phyloP scores from a whole-genome alignment of 2,888 invertebrate genomes.

The Actias luna region DNA sequence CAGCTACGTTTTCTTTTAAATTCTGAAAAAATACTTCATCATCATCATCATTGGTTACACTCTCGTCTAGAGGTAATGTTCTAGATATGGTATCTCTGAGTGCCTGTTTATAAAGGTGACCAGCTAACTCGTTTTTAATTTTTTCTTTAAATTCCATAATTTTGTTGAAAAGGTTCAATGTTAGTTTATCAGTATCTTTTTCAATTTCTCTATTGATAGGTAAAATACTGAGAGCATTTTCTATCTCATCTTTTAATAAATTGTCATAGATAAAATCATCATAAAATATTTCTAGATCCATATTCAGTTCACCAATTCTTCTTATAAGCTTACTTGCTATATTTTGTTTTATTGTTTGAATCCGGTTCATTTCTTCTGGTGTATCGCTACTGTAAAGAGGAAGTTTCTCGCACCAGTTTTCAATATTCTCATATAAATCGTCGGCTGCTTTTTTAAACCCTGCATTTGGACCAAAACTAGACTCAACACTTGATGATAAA shows the following conservation, averaged over 20 bases:
- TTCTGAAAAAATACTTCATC: conserved; percentile 46
- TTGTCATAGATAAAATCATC: conserved; percentile 48
- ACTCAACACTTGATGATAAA: background rate
- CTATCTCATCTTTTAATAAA: conserved; percentile 45
- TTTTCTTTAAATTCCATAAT: conserved; percentile 37
- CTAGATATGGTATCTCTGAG: conserved; percentile 47
- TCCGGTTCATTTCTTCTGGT: conserved; percentile 31
- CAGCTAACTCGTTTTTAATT: conserved; percentile 38
- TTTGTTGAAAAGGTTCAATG: conserved; percentile 38
- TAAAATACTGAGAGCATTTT: conserved; percentile 36
- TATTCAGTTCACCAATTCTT: conserved; percentile 49
- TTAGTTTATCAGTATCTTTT: conserved; percentile 30
- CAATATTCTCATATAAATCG: conserved; percentile 37
- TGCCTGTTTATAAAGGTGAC: conserved; percentile 46
- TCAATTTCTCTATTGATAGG: conserved; percentile 27
- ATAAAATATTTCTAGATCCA: conserved; percentile 48
- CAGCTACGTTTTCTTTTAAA: conserved; percentile 53
- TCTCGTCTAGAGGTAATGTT: conserved; percentile 37
- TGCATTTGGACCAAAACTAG: conserved; percentile 18
- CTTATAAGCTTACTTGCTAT: conserved; percentile 38
- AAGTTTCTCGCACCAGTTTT: conserved; percentile 41
- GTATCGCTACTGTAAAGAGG: conserved; percentile 30
- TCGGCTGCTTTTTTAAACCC: conserved; percentile 32
- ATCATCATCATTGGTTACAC: conserved; percentile 37
- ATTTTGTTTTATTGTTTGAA: conserved; percentile 38